Base-by-base conservation (phyloP, 2,113 vertebrate genomes). In the Xiphorhynchus elegans region DNA sequence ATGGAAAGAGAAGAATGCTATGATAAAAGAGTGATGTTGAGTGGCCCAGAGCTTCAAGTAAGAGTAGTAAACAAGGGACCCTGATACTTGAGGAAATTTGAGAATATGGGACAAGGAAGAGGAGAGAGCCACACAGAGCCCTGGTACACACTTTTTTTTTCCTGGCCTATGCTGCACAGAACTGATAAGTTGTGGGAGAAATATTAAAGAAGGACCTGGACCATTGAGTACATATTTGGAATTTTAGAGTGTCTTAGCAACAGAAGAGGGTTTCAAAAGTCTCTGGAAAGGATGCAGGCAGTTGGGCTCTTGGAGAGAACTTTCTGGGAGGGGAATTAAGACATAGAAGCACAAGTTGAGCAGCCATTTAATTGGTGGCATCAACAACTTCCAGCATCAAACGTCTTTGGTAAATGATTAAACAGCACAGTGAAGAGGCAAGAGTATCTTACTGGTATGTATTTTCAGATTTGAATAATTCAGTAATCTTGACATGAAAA, bases 401-500 rank as follows among this genome's bases (percentile, higher is more conserved):
- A 58, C 87, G 56, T 24, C 29, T 95, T 93, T 81, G 37, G 28
- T 73, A 93, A 83, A 40, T 93, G 80, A 95, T 96, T 96, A 68
- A 90, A 67, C 28, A 89, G 20, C 63, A 56, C 83, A 89, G 26
- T 29, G 80, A 56, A 95, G 64, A 55, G 68, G 23, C 74, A 66
- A 93, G 12, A 74, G 28, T 73, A 62, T 90, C 89, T 90, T 94
- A 23, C 31, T 91, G 35, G 89, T 92, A 59, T 44, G 47, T 42
- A n/a, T 96, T 94, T 92, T 62, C 37, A 78, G 13, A 64, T 79
- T 84, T 95, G 37, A 93, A 94, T 89, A 87, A 82, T 82, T 87
- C 44, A 87, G 6, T 70, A n/a, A 63, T 66, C 58, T 92, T 83
- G 53, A 33, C 66, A 69, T 62, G 40, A 69, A 94, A 94, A 89